Conservation (phyloP, 2,888 invertebrate species). For the Nomada fucata region DNA sequence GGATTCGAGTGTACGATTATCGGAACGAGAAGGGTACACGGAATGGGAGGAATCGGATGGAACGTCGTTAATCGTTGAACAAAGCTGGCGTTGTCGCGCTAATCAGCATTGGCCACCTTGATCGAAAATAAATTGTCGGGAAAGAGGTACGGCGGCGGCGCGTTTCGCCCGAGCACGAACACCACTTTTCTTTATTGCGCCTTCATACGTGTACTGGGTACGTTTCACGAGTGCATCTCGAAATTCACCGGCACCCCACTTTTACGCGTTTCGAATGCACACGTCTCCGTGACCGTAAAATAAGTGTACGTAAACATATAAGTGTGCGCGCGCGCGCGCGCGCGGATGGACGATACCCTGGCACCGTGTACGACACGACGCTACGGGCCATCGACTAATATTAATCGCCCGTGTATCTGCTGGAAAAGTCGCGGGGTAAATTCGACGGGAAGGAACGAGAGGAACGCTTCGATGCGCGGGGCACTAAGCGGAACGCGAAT, state of each 20-base stretch:
- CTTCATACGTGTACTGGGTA: constrained; percentile 73
- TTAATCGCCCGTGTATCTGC: background rate
- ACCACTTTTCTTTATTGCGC: constrained; percentile 76
- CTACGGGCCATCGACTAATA: background rate
- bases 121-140: constrained; percentile 71
- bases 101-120: constrained; percentile 72
- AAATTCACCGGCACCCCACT: constrained; percentile 61
- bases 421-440: background rate
- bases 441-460: background rate
- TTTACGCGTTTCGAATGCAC: constrained; percentile 58
- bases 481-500: background rate
- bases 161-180: constrained; percentile 68
- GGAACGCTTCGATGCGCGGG: background rate
- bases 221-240: constrained; percentile 56
- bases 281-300: constrained; percentile 59
- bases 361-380: background rate
- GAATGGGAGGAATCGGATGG: constrained; percentile 73
- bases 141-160: constrained; percentile 38
- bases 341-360: constrained; percentile 24
- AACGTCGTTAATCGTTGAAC: constrained; percentile 74
- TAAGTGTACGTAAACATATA: constrained; percentile 42
- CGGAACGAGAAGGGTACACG: constrained; percentile 68
- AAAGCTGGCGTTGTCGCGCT: constrained; percentile 71
- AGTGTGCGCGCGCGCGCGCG: constrained; percentile 23
- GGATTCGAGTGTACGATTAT: constrained; percentile 72